phyloP scores from a whole-genome alignment of 2,113 vertebrate genomes.

The Apteryx mantelli region DNA sequence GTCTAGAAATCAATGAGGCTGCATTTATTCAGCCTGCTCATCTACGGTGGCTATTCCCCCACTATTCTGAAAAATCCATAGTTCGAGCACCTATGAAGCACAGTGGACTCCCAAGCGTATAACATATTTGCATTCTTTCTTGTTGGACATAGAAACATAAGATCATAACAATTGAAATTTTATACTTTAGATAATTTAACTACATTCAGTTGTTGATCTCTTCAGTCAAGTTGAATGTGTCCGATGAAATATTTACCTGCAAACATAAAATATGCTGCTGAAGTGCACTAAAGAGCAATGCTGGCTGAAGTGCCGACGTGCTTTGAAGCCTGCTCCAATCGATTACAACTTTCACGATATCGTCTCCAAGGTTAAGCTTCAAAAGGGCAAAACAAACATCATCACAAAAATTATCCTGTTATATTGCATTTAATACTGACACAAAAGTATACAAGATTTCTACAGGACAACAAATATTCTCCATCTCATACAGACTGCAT shows the following conservation, averaged over 20 bases:
- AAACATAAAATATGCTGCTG: slow-evolving; percentile 88
- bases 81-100: slow-evolving; percentile 3
- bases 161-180: slow-evolving; percentile 5
- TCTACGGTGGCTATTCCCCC: slow-evolving; percentile 53
- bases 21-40: slow-evolving; percentile 73
- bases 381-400: slow-evolving; percentile 69
- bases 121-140: not conserved
- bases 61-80: slow-evolving; percentile 26
- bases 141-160: not conserved
- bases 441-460: slow-evolving; percentile 37
- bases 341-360: slow-evolving; percentile 86
- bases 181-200: not conserved
- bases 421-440: slow-evolving; percentile 6
- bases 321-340: slow-evolving; percentile 81
- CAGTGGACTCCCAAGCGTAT: not conserved
- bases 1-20: slow-evolving; percentile 78
- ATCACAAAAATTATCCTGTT: slow-evolving; percentile 59
- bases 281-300: slow-evolving; percentile 81
- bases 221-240: slow-evolving; percentile 7
- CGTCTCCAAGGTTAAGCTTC: slow-evolving; percentile 88
- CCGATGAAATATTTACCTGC: slow-evolving; percentile 85
- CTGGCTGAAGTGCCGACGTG: slow-evolving; percentile 77
- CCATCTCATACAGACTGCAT: not conserved
- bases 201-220: slow-evolving; percentile 49
- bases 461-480: not conserved